Evolutionary conservation across 2,797 vertebrate species (phyloP).

Genomic region (Eospalax fontanierii): DNA sequence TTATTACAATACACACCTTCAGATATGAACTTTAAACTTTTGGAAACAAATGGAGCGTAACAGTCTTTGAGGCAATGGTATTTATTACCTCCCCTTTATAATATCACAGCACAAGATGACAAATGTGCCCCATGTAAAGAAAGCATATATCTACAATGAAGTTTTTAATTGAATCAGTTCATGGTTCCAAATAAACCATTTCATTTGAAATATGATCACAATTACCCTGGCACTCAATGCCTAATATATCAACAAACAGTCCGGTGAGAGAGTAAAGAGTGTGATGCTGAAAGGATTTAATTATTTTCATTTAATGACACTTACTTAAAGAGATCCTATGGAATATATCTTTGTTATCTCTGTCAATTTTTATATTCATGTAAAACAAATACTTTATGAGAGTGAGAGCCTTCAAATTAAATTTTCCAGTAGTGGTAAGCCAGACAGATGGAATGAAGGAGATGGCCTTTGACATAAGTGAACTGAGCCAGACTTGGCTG

Average conservation of each 20-base stretch:
- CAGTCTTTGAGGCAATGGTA: conserved; percentile 52
- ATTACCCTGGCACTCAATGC: conserved; percentile 68
- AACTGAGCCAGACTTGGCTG: conserved; percentile 45
- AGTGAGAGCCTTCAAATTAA: conserved; percentile 47
- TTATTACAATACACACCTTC: conserved; percentile 14
- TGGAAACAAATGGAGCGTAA: conserved; percentile 54
- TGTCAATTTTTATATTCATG: conserved; percentile 53
- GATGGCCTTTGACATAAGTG: conserved; percentile 37
- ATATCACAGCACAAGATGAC: conserved; percentile 65
- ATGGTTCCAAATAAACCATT: conserved; percentile 77
- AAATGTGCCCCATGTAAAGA: conserved; percentile 64
- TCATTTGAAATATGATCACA: conserved; percentile 78
- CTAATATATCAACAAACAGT: conserved; percentile 70
- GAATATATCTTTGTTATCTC: conserved; percentile 32
- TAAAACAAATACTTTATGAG: conserved; percentile 40
- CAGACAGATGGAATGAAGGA: conserved; percentile 22
- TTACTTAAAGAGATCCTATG: conserved; percentile 64
- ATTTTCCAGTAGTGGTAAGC: conserved; percentile 42
- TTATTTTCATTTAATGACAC: conserved; percentile 79
- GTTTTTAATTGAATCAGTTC: conserved; percentile 81
- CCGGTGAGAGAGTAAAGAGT: conserved; percentile 44
- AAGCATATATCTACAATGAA: conserved; percentile 82
- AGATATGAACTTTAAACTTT: conserved; percentile 48
- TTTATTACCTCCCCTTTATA: conserved; percentile 61
- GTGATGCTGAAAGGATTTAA: conserved; percentile 64